Percentiles rank a stretch among this genome's conserved stretches.
Evolutionary conservation across 2,888 invertebrate species (phyloP).

Genomic region (Cheilosia vernalis): DNA sequence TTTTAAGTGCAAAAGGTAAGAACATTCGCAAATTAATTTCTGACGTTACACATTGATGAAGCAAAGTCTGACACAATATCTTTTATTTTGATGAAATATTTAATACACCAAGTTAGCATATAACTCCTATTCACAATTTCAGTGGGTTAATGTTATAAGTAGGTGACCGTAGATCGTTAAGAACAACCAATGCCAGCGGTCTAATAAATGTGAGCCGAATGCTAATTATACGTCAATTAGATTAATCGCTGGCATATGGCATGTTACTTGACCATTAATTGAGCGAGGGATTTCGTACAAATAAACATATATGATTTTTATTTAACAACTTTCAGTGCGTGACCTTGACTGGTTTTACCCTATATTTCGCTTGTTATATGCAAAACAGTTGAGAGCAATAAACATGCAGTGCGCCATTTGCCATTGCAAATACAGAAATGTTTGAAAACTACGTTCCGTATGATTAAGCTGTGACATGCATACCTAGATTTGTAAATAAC

Average conservation of each 20-base stretch:
- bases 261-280: slow-evolving; percentile 1
- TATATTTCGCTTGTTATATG: slow-evolving; percentile 4
- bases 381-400: not conserved
- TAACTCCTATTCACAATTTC: too few relatives aligned
- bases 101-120: too few relatives aligned
- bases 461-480: not conserved
- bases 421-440: not conserved
- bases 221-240: too few relatives aligned
- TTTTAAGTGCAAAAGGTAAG: too few relatives aligned
- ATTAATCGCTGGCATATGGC: not conserved
- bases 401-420: not conserved
- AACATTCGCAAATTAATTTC: too few relatives aligned
- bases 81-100: too few relatives aligned
- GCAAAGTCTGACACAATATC: not conserved
- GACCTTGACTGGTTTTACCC: not conserved
- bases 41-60: not conserved
- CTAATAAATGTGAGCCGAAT: too few relatives aligned
- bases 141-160: too few relatives aligned
- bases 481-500: not conserved
- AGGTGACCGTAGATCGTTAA: too few relatives aligned
- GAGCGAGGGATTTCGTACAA: not conserved
- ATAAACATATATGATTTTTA: not conserved
- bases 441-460: not conserved
- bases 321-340: not conserved
- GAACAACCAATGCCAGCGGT: too few relatives aligned